These are phyloP conservation scores for Cardiocondyla obscurior DNA, from an alignment of 1,140 invertebrate genomes.

Conservation along the genomic window DNA sequence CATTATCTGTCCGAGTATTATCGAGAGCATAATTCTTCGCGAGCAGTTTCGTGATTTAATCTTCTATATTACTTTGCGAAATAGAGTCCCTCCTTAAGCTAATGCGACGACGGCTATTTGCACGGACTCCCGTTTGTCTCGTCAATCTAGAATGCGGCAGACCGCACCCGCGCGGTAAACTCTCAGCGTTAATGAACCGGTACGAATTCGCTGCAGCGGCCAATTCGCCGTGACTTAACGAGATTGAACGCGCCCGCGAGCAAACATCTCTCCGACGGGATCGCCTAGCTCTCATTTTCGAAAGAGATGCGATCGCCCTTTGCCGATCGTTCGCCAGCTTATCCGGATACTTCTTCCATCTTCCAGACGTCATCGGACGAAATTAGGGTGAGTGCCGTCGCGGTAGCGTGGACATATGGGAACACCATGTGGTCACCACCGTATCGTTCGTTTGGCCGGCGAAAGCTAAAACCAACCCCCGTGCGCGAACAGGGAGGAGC, in stretches of 20 bases:
- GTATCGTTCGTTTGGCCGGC: conserved; percentile 56
- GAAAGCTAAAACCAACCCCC: conserved; percentile 45
- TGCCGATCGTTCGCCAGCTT: conserved; percentile 6
- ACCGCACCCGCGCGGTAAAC: conserved; percentile 3
- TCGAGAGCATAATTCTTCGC: not conserved
- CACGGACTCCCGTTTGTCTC: conserved; percentile 9
- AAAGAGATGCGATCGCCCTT: conserved; percentile 16
- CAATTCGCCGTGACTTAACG: conserved; percentile 50
- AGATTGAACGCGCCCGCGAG: conserved; percentile 51
- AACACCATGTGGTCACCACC: conserved; percentile 77
- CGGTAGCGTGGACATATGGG: conserved; percentile 76
- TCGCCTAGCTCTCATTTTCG: not conserved
- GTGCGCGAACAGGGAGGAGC: conserved; percentile 2
- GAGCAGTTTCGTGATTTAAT: not conserved
- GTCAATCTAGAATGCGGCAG: not conserved
- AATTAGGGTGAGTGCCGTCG: conserved; percentile 68
- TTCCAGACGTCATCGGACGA: conserved; percentile 50
- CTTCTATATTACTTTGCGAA: not conserved
- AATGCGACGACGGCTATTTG: conserved; percentile 10
- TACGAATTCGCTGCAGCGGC: conserved; percentile 2
- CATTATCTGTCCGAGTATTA: not conserved
- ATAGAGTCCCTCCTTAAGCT: not conserved
- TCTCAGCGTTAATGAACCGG: conserved; percentile 31
- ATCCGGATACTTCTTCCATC: conserved; percentile 42
- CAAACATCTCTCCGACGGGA: conserved; percentile 20